Percentiles rank a stretch among this genome's conserved stretches.
These are phyloP conservation scores for Propithecus perrieri DNA, from an alignment of 2,797 vertebrate genomes.

Conservation along the genomic window DNA sequence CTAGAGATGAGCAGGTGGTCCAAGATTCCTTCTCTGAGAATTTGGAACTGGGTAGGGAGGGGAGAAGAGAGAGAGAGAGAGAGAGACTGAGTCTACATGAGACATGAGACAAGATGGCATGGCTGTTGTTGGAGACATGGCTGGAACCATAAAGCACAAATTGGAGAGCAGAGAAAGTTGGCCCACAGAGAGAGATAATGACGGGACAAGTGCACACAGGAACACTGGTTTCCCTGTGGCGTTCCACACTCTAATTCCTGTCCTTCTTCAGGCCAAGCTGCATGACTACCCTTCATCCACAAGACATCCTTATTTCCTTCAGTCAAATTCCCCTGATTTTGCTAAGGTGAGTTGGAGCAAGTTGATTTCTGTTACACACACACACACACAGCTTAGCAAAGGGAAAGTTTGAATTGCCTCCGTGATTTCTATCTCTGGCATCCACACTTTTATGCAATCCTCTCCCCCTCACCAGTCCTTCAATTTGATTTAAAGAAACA, in stretches of 20 bases:
- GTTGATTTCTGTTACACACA: background rate
- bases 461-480: background rate
- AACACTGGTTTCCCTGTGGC: background rate
- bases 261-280: background rate
- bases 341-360: background rate
- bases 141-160: background rate
- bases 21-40: background rate
- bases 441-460: background rate
- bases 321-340: background rate
- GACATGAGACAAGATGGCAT: no score
- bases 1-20: background rate
- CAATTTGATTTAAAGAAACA: no score
- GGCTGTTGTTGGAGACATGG: background rate
- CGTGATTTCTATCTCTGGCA: background rate
- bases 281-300: background rate
- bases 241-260: background rate
- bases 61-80: background rate
- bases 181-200: background rate
- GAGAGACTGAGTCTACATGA: background rate
- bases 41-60: background rate
- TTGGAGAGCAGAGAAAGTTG: background rate
- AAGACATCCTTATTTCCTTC: background rate
- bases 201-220: background rate
- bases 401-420: background rate
- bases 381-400: background rate